phyloP scores from a whole-genome alignment of 2,113 vertebrate genomes.

The Mystacornis crossleyi region DNA sequence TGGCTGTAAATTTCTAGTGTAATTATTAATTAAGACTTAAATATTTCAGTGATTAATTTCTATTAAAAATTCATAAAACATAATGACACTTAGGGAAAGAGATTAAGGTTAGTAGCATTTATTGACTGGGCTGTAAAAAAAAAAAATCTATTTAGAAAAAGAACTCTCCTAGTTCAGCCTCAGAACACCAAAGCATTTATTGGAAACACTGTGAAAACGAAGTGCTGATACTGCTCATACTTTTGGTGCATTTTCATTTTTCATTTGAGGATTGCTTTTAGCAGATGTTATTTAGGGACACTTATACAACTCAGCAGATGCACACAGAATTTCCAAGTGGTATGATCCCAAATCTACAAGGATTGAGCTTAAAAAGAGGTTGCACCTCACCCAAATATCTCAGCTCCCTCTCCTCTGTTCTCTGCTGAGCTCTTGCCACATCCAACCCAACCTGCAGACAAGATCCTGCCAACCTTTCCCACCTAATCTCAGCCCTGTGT shows the following conservation, averaged over 20 bases:
- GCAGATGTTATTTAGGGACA: not conserved
- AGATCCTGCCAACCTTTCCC: not conserved
- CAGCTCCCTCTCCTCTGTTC: not conserved
- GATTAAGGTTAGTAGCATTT: not conserved
- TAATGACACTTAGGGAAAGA: not conserved
- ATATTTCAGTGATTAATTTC: conserved; percentile 55
- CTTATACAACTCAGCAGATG: not conserved
- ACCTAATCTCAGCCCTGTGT: not conserved
- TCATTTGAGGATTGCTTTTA: not conserved
- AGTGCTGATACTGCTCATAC: not conserved
- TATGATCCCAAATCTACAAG: not conserved
- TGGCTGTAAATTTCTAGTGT: conserved; percentile 29
- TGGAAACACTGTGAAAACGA: conserved; percentile 10
- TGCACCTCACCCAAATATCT: not conserved
- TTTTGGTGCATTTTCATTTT: conserved; percentile 12
- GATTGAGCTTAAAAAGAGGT: not conserved
- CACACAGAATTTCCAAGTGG: not conserved
- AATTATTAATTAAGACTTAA: conserved; percentile 69
- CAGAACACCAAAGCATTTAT: not conserved
- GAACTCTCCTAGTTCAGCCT: not conserved
- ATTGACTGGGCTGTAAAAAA: not conserved
- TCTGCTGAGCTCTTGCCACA: not conserved
- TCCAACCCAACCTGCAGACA: not conserved
- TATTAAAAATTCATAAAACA: conserved; percentile 51
- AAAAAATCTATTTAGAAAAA: conserved; percentile 4